Percentiles rank a stretch among this genome's conserved stretches.
Evolutionary conservation across 2,888 invertebrate species (phyloP).

Genomic region (Ctena decussata): DNA sequence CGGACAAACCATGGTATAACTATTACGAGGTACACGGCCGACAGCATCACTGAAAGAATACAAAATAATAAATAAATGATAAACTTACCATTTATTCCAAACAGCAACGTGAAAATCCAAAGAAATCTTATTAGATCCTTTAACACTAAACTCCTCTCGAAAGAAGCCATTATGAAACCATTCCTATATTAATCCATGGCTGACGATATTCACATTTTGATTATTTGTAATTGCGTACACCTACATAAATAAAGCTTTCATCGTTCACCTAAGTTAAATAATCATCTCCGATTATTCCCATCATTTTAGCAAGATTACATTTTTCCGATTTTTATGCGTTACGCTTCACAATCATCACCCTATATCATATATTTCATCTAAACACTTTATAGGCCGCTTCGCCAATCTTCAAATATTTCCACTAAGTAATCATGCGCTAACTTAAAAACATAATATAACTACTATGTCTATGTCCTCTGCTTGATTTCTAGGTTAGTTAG

Average conservation of each 20-base stretch:
- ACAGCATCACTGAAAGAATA: too few species aligned
- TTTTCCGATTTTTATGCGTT: slow-evolving; percentile 1
- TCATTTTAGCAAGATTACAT: not conserved
- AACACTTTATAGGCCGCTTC: not conserved
- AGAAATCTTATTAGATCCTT: not conserved
- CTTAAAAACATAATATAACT: not conserved
- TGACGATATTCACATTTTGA: not conserved
- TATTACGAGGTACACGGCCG: too few species aligned
- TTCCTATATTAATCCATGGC: not conserved
- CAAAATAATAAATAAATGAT: too few species aligned
- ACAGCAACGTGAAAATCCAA: not conserved
- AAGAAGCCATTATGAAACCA: not conserved
- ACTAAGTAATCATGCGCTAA: slow-evolving; percentile 1
- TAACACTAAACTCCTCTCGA: not conserved
- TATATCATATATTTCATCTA: not conserved
- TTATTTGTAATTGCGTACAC: not conserved
- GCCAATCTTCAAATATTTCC: not conserved
- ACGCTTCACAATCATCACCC: not conserved
- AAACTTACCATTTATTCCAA: not conserved
- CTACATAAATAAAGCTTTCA: not conserved
- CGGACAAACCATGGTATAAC: too few species aligned
- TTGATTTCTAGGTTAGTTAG: not conserved
- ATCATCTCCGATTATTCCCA: not conserved
- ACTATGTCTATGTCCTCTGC: not conserved
- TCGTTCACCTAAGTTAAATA: slow-evolving; percentile 4